Conservation (phyloP, 2,113 vertebrate genomes). For the Coreoperca whiteheadi region DNA sequence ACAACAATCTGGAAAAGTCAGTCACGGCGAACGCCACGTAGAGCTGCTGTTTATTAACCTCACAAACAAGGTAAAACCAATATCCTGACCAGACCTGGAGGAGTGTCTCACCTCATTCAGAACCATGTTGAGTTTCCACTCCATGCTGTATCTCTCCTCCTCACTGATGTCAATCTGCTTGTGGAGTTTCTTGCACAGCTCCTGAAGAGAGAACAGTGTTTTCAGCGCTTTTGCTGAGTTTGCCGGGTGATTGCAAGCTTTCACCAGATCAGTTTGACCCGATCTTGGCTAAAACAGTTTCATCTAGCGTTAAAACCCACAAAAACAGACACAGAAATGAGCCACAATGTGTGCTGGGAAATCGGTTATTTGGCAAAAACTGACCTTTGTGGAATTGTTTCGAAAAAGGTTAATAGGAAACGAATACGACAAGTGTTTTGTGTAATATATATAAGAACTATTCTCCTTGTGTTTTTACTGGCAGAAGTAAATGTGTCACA, state of each 20-base stretch:
- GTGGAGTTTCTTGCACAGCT: constrained; percentile 90
- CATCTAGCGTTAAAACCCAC: not conserved
- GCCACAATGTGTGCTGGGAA: not conserved
- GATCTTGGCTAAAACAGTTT: not conserved
- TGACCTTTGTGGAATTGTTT: no score
- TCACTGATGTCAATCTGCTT: constrained; percentile 89
- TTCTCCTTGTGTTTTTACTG: no score
- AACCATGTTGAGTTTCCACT: constrained; percentile 91
- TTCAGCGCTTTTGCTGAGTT: not conserved
- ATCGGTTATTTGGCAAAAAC: no score
- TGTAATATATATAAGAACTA: no score
- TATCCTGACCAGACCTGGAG: not conserved
- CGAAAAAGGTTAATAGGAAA: no score
- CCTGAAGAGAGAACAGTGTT: constrained; percentile 77
- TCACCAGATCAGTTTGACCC: not conserved
- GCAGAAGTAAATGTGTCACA: not conserved
- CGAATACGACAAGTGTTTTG: no score
- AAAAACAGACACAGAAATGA: not conserved
- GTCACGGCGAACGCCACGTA: no score
- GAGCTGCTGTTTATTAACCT: no score
- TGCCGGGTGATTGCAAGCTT: not conserved
- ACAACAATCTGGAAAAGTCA: no score
- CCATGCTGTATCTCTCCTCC: constrained; percentile 93
- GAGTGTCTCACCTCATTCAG: constrained; percentile 87
- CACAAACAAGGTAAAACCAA: not conserved